Base-by-base conservation (phyloP, 2,113 vertebrate genomes). In the Periophthalmodon schlosseri region DNA sequence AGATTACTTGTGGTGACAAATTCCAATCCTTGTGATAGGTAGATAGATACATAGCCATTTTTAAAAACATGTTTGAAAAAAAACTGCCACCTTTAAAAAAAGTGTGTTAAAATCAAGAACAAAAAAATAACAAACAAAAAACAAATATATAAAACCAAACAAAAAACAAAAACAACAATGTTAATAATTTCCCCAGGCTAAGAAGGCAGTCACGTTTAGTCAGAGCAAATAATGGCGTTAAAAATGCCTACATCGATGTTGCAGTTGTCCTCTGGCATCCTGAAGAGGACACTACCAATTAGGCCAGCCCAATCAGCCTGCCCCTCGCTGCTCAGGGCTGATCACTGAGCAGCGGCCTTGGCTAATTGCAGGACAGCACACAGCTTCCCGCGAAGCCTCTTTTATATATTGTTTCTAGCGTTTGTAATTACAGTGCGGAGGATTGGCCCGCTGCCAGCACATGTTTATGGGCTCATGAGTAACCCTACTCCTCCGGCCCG, bases 401-500 rank as follows among this genome's bases (percentile, higher is more conserved):
- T 87, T 88, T 89, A 86, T 87, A 90, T 86, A 87, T 86, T 83
- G 84, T 91, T 91, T 91, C 84, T 75, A 89, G 82, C 81, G 72
- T 87, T 88, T 88, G 83, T 91, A 91, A 90, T 91, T 90, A 88
- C 87, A 91, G 90, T 81, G 77, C 84, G 77, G 86, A 49, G 81
- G 72, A 70, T 82, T 83, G 91, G 91, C 75, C 11, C 1, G 57
- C 80, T 33, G 88, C 91, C 91, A 91, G 87, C 81, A 79, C 83
- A 88, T 90, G 90, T 89, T 90, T 90, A 89, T 84, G 82, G 82
- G 87, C 75, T 87, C 80, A 81, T 88, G 87, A 91, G 91, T 87
- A 92, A 91, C 90, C 84, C 75, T 86, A 91, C 86, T 86, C 90
- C 90, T 79, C 76, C 84, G 72, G 76, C 79, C 78, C 76, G 47